A percentile compares a stretch with the other conserved stretches of the same genome.
phyloP scores from a whole-genome alignment of 2,888 invertebrate genomes.

The Drosophila meridionalis region DNA sequence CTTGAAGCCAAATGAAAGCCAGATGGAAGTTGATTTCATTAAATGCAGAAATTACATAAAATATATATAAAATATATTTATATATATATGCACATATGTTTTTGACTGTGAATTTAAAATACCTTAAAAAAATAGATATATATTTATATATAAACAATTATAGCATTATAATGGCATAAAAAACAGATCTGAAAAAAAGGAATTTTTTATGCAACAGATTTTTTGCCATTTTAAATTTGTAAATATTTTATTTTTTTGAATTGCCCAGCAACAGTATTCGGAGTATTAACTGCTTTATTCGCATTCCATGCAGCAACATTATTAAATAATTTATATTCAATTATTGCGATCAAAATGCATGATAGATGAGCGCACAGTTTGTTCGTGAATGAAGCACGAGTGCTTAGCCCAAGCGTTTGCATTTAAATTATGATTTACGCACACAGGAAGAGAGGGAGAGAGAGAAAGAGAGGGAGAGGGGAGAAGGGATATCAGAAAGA shows the following conservation, averaged over 20 bases:
- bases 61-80: no score
- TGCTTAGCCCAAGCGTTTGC: conserved; percentile 32
- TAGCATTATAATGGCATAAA: no score
- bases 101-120: no score
- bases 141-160: no score
- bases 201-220: no score
- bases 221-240: no score
- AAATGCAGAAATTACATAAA: neutral
- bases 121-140: no score
- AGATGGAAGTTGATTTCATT: neutral
- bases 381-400: conserved; percentile 21
- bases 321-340: conserved; percentile 10
- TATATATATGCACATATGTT: no score
- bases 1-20: neutral
- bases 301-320: neutral
- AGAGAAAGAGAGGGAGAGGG: neutral
- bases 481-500: neutral
- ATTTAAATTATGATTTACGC: conserved; percentile 55
- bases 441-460: neutral
- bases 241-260: neutral
- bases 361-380: conserved; percentile 15
- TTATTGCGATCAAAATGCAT: conserved; percentile 6
- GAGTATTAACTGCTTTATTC: neutral
- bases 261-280: neutral
- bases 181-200: no score